Evolutionary conservation across 2,888 invertebrate genomes (phyloP).

Genomic region (Lasioglossum figueresi): DNA sequence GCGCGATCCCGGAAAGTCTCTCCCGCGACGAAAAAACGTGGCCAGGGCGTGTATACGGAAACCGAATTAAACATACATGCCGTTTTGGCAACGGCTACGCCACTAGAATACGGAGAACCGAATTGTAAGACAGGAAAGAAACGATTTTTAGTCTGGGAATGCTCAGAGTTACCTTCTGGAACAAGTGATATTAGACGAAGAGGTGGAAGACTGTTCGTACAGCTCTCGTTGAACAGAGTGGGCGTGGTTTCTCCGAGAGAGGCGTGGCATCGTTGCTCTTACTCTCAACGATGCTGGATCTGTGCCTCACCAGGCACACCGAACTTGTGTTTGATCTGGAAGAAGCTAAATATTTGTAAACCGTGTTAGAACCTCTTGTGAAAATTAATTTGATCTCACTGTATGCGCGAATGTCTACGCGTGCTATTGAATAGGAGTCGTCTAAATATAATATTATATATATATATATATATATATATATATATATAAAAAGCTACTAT

Average conservation of each 20-base stretch:
- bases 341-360: neutral
- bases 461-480: too few relatives aligned
- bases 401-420: neutral
- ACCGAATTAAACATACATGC: slow-evolving; percentile 72
- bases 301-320: neutral
- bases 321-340: neutral
- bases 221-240: neutral
- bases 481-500: neutral
- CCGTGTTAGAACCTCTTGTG: neutral
- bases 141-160: neutral
- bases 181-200: neutral
- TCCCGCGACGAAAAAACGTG: slow-evolving; percentile 58
- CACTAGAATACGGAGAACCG: neutral
- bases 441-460: too few relatives aligned
- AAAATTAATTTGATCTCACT: neutral
- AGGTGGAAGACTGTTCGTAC: neutral
- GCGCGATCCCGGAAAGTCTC: slow-evolving; percentile 70
- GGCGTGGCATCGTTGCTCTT: neutral
- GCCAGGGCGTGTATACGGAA: slow-evolving; percentile 66
- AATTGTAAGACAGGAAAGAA: slow-evolving; percentile 9
- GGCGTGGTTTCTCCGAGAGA: neutral
- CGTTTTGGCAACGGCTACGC: slow-evolving; percentile 21
- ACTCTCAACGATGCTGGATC: neutral
- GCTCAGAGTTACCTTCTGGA: neutral
- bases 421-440: too few relatives aligned